Percentiles rank a stretch among this genome's conserved stretches.
These are phyloP conservation scores for Cyclophora punctaria DNA, from an alignment of 2,888 invertebrate genomes.

Conservation along the genomic window DNA sequence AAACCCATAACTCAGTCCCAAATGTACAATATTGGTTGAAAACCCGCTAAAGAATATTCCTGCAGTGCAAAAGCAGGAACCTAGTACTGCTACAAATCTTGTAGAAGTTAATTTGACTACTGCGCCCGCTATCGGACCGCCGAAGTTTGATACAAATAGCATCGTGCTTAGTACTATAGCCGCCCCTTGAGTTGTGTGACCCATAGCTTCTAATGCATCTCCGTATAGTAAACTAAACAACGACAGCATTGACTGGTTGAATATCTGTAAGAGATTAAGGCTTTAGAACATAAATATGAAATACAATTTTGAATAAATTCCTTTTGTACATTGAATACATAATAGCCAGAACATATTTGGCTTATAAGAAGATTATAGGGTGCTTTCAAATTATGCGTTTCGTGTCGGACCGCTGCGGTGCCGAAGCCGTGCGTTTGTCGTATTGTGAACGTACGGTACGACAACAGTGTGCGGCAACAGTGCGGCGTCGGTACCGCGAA, in stretches of 20 bases:
- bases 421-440: no score
- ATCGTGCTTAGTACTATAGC: slow-evolving; percentile 81
- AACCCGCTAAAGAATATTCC: slow-evolving; percentile 67
- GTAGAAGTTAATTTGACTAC: slow-evolving; percentile 70
- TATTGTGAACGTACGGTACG: no score
- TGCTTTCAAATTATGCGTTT: no score
- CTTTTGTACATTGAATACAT: no score
- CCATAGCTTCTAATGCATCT: slow-evolving; percentile 77
- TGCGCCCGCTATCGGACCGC: slow-evolving; percentile 82
- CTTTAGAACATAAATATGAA: no score
- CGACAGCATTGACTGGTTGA: slow-evolving; percentile 82
- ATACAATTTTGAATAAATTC: no score
- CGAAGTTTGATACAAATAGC: slow-evolving; percentile 78
- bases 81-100: slow-evolving; percentile 57
- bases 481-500: no score
- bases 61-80: slow-evolving; percentile 50
- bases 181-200: slow-evolving; percentile 78
- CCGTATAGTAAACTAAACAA: slow-evolving; percentile 82
- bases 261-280: slow-evolving; percentile 64
- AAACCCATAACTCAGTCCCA: slow-evolving; percentile 61
- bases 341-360: no score
- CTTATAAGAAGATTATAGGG: no score
- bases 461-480: no score
- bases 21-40: slow-evolving; percentile 57
- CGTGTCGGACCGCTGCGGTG: no score